Conservation (phyloP, 2,113 vertebrate genomes). For the Pelvicachromis taeniatus region DNA sequence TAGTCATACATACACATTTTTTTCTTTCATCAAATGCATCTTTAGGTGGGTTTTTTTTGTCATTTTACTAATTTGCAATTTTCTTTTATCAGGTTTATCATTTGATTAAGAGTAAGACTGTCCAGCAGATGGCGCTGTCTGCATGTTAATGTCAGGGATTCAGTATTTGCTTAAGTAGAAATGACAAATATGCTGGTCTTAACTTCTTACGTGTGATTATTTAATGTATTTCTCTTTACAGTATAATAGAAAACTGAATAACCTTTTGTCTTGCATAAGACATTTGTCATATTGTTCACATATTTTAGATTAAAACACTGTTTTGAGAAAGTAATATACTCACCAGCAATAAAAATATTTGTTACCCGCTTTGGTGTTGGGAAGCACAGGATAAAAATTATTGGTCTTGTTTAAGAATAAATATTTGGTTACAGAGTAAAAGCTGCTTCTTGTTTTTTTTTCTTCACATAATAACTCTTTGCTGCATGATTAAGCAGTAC, state of each 20-base stretch:
- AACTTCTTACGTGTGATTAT: not conserved
- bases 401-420: not conserved
- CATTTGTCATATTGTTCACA: not conserved
- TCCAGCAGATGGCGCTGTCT: conserved; percentile 32
- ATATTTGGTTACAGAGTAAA: not conserved
- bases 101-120: not conserved
- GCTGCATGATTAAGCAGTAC: not conserved
- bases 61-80: not conserved
- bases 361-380: not conserved
- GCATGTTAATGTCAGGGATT: not conserved
- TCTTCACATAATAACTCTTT: not conserved
- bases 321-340: not conserved
- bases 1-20: not conserved
- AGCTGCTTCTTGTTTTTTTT: not conserved
- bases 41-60: not conserved
- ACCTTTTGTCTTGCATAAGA: not conserved
- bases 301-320: not conserved
- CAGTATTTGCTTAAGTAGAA: not conserved
- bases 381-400: not conserved
- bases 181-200: not conserved
- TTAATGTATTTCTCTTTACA: not conserved
- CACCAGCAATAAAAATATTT: not conserved
- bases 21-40: not conserved
- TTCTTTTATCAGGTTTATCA: not conserved
- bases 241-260: not conserved